Evolutionary conservation across 1,140 invertebrate genomes (phyloP).

Genomic region (Protaetia brevitarsis): DNA sequence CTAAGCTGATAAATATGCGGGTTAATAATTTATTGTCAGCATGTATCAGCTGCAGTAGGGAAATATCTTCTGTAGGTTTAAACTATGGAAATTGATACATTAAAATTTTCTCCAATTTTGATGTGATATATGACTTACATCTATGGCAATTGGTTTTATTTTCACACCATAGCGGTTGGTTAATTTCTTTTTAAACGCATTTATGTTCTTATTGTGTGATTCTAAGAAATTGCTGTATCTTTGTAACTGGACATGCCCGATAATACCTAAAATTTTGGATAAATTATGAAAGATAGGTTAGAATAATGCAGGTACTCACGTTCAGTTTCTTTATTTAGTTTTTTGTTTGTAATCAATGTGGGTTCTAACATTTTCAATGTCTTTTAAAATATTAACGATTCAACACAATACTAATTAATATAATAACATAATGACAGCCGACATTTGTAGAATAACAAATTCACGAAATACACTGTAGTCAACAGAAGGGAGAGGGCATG

Average conservation of each 20-base stretch:
- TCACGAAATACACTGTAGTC: too few relatives aligned
- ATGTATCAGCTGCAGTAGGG: constrained; percentile 66
- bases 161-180: constrained; percentile 44
- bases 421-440: too few relatives aligned
- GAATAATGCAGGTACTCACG: constrained; percentile 36
- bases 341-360: constrained; percentile 38
- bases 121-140: constrained; percentile 48
- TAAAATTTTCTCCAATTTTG: constrained; percentile 31
- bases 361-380: constrained; percentile 41
- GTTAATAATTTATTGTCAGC: constrained; percentile 81
- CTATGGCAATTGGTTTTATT: constrained; percentile 59
- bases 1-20: constrained; percentile 76
- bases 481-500: too few relatives aligned
- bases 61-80: constrained; percentile 60
- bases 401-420: too few relatives aligned
- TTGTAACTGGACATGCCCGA: constrained; percentile 61
- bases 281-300: constrained; percentile 19
- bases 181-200: constrained; percentile 53
- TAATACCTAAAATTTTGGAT: constrained; percentile 42
- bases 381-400: too few relatives aligned
- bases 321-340: constrained; percentile 43
- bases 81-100: too few relatives aligned
- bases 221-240: constrained; percentile 74
- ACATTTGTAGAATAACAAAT: too few relatives aligned
- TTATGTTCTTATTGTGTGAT: constrained; percentile 56